Percentiles rank a stretch among this genome's conserved stretches.
phyloP scores from a whole-genome alignment of 1,140 invertebrate genomes.

The Chironomus tepperi region DNA sequence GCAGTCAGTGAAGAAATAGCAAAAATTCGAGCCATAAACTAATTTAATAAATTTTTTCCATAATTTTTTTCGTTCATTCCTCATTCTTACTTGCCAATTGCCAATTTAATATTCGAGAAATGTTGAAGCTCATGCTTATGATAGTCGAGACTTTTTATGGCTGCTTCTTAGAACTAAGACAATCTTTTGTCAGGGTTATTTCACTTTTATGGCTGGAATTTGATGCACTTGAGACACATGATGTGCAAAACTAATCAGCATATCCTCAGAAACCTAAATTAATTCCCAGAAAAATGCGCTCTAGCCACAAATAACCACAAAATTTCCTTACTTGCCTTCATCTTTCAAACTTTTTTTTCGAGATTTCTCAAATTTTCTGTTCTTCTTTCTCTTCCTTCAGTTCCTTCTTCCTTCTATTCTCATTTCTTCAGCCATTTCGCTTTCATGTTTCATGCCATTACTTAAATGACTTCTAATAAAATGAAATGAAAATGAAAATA shows the following conservation, averaged over 20 bases:
- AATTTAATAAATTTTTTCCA: conserved; percentile 19
- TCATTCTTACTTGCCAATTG: not conserved
- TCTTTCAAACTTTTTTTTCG: too few species aligned
- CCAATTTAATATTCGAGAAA: not conserved
- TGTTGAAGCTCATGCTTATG: not conserved
- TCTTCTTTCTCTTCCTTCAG: too few species aligned
- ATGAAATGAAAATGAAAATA: not conserved
- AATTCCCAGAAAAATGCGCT: not conserved
- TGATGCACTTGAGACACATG: not conserved
- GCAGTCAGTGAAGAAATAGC: not conserved
- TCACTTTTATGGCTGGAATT: too few species aligned
- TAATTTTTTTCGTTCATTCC: not conserved
- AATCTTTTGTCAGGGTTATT: not conserved
- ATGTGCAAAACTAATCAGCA: not conserved
- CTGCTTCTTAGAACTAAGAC: not conserved
- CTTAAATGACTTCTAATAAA: conserved; percentile 12
- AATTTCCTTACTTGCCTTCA: too few species aligned
- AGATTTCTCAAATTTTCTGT: too few species aligned
- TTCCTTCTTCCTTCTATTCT: too few species aligned
- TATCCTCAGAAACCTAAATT: not conserved
- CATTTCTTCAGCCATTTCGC: too few species aligned
- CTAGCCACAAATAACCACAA: too few species aligned
- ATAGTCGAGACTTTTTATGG: not conserved
- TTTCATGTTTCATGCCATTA: not conserved
- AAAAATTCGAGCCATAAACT: conserved; percentile 15